Evolutionary conservation across 2,888 invertebrate genomes (phyloP).

Genomic region (Danaus chrysippus): DNA sequence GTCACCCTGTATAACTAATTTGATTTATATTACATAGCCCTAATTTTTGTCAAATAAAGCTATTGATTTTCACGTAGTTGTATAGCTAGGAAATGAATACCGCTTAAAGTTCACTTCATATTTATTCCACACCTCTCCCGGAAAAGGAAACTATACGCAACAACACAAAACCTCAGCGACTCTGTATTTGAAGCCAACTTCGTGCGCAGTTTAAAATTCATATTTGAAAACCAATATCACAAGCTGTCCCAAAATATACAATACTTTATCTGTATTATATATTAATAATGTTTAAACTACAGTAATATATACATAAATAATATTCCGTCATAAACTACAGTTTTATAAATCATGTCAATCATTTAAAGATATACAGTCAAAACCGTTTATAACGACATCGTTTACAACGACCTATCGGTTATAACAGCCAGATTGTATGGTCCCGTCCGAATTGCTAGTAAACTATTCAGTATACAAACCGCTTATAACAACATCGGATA

Average conservation of each 20-base stretch:
- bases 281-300: conserved; percentile 5
- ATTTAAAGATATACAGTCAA: no score
- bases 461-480: no score
- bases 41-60: no score
- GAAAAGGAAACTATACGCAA: conserved; percentile 46
- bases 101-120: conserved; percentile 29
- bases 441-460: conserved; percentile 1
- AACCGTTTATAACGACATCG: no score
- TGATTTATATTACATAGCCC: no score
- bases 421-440: no score
- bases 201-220: conserved; percentile 40
- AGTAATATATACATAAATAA: conserved; percentile 6
- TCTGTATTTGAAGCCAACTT: conserved; percentile 45
- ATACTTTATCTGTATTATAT: conserved; percentile 13
- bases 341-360: no score
- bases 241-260: not conserved
- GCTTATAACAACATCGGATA: no score
- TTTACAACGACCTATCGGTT: no score
- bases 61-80: not conserved
- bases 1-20: no score
- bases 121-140: conserved; percentile 39
- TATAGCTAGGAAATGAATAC: conserved; percentile 13
- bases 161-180: conserved; percentile 38
- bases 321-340: no score
- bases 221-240: conserved; percentile 28